phyloP scores from a whole-genome alignment of 2,113 vertebrate genomes.

The Oreochromis niloticus region DNA sequence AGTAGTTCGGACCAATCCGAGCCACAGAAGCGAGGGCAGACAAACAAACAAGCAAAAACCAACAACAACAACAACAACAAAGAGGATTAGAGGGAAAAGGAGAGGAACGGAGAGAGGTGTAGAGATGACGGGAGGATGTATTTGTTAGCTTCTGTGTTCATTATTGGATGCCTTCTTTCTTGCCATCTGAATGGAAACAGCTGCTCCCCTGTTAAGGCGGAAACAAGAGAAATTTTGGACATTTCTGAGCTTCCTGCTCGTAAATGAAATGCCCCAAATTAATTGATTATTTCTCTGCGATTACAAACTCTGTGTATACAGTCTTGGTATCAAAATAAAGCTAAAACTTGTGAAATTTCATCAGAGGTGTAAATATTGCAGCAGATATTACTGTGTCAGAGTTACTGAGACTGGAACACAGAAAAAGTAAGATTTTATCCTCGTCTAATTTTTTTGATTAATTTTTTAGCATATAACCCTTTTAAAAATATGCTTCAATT shows the following conservation, averaged over 20 bases:
- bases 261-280: no score
- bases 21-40: not conserved
- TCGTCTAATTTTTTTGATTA: no score
- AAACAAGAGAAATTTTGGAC: slow-evolving; percentile 71
- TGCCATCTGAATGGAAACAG: slow-evolving; percentile 41
- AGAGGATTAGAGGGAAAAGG: not conserved
- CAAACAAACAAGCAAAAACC: not conserved
- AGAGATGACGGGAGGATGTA: slow-evolving; percentile 11
- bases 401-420: no score
- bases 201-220: slow-evolving; percentile 56
- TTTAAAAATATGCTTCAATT: no score
- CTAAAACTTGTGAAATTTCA: no score
- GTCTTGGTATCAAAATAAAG: no score
- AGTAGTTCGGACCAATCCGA: not conserved
- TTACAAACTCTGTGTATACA: no score
- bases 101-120: not conserved
- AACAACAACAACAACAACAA: not conserved
- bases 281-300: no score
- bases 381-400: no score
- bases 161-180: slow-evolving; percentile 58
- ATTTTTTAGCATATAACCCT: no score
- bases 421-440: no score
- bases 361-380: no score
- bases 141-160: slow-evolving; percentile 62
- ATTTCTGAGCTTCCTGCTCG: not conserved